phyloP scores from a whole-genome alignment of 35 echinoderm and acorn worm genomes.

The Heliocidaris erythrogramma region DNA sequence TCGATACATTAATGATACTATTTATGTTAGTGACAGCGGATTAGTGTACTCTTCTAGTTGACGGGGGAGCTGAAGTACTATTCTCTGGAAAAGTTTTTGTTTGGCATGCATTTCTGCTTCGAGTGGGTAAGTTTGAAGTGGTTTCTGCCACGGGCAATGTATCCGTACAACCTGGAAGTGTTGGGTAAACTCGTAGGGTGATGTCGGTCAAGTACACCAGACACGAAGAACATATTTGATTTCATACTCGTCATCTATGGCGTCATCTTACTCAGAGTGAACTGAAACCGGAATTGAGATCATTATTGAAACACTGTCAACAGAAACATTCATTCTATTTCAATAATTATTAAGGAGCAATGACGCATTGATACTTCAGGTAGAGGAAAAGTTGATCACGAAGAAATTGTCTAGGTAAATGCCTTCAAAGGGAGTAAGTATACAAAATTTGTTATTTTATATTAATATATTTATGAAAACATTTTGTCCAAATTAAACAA shows the following conservation, averaged over 20 bases:
- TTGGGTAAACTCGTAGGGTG: not conserved
- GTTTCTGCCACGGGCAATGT: not conserved
- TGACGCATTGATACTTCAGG: too few species aligned
- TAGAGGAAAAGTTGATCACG: too few species aligned
- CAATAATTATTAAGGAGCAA: not conserved
- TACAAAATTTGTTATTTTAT: too few species aligned
- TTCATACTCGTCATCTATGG: not conserved
- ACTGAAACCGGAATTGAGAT: not conserved
- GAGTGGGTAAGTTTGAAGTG: constrained; percentile 20
- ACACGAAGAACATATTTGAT: not conserved
- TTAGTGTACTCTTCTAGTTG: not conserved
- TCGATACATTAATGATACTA: not conserved
- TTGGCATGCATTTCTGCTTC: not conserved
- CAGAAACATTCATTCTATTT: not conserved
- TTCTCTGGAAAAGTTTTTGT: not conserved
- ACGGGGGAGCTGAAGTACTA: not conserved
- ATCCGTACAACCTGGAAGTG: constrained; percentile 15
- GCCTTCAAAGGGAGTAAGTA: too few species aligned
- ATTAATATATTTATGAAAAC: too few species aligned
- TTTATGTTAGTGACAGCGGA: not conserved
- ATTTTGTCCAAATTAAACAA: too few species aligned
- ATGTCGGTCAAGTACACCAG: not conserved
- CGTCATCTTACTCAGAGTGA: not conserved
- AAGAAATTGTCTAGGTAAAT: too few species aligned
- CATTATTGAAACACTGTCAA: not conserved